Evolutionary conservation across 1,140 invertebrate genomes (phyloP).

Genomic region (Drosophila quadrilineata): DNA sequence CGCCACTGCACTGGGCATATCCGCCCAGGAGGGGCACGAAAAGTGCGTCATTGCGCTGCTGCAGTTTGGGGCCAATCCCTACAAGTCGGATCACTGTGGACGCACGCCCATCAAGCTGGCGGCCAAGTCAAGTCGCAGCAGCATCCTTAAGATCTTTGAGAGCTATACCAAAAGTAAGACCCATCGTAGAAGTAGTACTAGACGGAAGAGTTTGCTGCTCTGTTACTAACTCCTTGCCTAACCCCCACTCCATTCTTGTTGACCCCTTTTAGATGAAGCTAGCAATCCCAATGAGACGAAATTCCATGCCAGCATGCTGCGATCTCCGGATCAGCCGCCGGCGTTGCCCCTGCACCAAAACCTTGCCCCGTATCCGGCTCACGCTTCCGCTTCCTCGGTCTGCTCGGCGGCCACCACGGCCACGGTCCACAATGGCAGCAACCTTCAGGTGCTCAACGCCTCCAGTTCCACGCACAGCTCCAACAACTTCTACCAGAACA

Average conservation of each 20-base stretch:
- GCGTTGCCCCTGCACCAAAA: slow-evolving; percentile 72
- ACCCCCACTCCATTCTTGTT: too few species aligned
- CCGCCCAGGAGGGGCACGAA: slow-evolving; percentile 94
- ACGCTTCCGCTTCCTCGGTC: slow-evolving; percentile 71
- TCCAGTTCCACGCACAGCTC: slow-evolving; percentile 81
- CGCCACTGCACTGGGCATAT: slow-evolving; percentile 93
- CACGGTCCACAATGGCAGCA: slow-evolving; percentile 71
- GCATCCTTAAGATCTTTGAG: slow-evolving; percentile 80
- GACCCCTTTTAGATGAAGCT: slow-evolving; percentile 65
- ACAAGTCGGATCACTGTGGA: slow-evolving; percentile 95
- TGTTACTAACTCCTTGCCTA: slow-evolving; percentile 48
- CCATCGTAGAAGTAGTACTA: slow-evolving; percentile 11
- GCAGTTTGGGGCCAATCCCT: slow-evolving; percentile 94
- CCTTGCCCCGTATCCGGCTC: slow-evolving; percentile 62
- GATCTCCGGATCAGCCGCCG: slow-evolving; percentile 79
- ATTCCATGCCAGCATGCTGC: slow-evolving; percentile 77
- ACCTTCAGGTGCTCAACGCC: slow-evolving; percentile 71
- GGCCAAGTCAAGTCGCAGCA: slow-evolving; percentile 82
- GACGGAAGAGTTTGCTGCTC: slow-evolving; percentile 48
- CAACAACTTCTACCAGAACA: slow-evolving; percentile 81
- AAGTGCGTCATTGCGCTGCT: slow-evolving; percentile 93
- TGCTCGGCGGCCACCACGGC: slow-evolving; percentile 75
- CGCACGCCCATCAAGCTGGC: slow-evolving; percentile 84
- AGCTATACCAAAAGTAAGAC: slow-evolving; percentile 79
- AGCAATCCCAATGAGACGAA: slow-evolving; percentile 76